Base-by-base conservation (phyloP, 2,113 vertebrate species). In the Bubo bubo region DNA sequence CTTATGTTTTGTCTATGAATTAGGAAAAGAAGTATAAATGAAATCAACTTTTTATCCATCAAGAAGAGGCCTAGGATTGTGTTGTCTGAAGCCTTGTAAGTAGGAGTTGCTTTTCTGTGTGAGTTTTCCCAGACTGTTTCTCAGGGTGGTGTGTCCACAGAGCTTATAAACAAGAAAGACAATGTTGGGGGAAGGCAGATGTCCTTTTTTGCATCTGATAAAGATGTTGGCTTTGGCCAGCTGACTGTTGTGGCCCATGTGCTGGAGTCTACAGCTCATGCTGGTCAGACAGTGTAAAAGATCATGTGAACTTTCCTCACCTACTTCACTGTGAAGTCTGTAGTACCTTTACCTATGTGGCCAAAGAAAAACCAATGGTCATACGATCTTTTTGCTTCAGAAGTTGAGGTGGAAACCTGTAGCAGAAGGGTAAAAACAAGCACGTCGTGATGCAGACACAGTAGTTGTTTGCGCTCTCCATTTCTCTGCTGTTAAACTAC, bases 401-500 rank as follows among this genome's bases (percentile, higher is more conserved):
- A 56, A 73, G 21, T 23, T 41, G 6, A 53, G 23, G 37, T 49
- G 45, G 58, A 43, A 79, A 32, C 34, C 34, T 88, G 67, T 45
- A 86, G 55, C 39, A 80, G 32, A 72, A 56, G 21, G 53, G 15
- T 47, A 19, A 16, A 6, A 23, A 24, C 7, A 45, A 70, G 24
- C 11, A 24, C 0, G 3, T 17, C 60, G 30, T 17, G 43, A 21
- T 60, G 23, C 43, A 47, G 26, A 50, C 22, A 3, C 0, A 1
- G 43, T 68, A 39, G 34, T 41, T 1, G 2, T 47, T 59, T 41
- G 55, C 5, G 5, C n/a, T 37, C 45, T 67, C 7, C 19, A 2
- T 76, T 58, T 86, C 30, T 64, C 22, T 71, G 63, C n/a, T 58
- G 41, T 22, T 79, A 14, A 81, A 24, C 23, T 60, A 24, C 21